Evolutionary conservation across 2,113 vertebrate species (phyloP).

Genomic region (Cariama cristata): DNA sequence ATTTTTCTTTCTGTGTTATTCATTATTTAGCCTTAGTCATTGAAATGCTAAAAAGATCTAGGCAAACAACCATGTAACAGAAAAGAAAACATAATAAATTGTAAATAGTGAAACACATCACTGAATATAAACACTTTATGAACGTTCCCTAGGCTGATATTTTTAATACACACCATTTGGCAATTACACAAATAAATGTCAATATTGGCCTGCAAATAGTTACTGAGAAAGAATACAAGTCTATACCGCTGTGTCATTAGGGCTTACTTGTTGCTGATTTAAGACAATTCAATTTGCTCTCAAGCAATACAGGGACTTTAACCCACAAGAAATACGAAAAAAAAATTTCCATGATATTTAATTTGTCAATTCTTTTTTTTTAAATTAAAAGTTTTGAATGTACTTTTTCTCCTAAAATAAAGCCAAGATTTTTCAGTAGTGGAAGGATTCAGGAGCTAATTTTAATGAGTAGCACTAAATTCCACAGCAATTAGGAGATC

Average conservation of each 20-base stretch:
- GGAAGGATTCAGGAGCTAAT: neutral
- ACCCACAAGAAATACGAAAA: neutral
- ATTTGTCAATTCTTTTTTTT: neutral
- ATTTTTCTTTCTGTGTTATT: neutral
- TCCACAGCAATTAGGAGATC: neutral
- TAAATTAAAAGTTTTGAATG: neutral
- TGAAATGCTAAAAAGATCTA: neutral
- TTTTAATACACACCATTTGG: neutral
- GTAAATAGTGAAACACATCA: neutral
- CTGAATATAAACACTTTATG: neutral
- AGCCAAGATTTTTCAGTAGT: neutral
- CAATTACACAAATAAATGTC: neutral
- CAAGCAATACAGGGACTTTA: neutral
- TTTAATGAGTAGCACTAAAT: neutral
- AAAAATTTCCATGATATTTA: neutral
- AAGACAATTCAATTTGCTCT: neutral
- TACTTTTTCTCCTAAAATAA: neutral
- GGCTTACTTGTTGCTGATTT: neutral
- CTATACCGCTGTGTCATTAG: neutral
- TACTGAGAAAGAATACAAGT: neutral
- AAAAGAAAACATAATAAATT: neutral
- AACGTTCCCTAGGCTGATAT: neutral
- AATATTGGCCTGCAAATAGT: neutral
- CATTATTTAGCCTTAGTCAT: neutral
- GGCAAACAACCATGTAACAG: neutral